These are phyloP conservation scores for Styela plicata DNA, from an alignment of 23 tunicate species.

Conservation along the genomic window DNA sequence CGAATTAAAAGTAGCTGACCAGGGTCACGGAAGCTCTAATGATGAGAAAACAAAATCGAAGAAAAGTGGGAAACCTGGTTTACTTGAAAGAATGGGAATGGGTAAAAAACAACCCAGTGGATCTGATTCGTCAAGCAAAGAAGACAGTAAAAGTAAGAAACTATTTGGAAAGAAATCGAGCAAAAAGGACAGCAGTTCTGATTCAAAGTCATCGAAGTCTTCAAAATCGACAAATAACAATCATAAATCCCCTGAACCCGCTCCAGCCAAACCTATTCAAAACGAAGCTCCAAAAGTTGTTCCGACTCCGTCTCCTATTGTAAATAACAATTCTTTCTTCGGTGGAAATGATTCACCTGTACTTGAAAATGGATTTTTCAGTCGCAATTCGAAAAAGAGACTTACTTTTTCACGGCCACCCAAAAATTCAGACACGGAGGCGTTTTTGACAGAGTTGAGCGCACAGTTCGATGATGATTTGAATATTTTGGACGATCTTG, in stretches of 20 bases:
- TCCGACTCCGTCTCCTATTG: not conserved
- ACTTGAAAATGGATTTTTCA: not conserved
- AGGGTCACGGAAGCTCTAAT: not conserved
- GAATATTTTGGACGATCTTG: slow-evolving; percentile 66
- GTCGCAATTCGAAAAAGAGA: slow-evolving; percentile 37
- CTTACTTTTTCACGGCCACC: slow-evolving; percentile 77
- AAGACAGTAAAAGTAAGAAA: slow-evolving; percentile 20
- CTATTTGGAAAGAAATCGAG: slow-evolving; percentile 29
- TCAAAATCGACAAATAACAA: not conserved
- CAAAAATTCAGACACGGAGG: slow-evolving; percentile 78
- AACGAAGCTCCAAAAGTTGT: not conserved
- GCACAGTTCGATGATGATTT: slow-evolving; percentile 80
- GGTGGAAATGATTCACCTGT: not conserved
- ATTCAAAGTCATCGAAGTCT: slow-evolving; percentile 3
- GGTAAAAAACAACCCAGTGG: slow-evolving; percentile 7
- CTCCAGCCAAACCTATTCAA: not conserved
- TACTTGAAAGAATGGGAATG: slow-evolving; percentile 34
- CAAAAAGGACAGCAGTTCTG: slow-evolving; percentile 4
- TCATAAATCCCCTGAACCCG: not conserved
- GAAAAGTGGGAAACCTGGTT: slow-evolving; percentile 18
- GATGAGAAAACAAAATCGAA: slow-evolving; percentile 19
- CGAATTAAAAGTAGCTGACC: slow-evolving; percentile 4
- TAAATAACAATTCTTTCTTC: not conserved
- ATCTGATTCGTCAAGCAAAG: slow-evolving; percentile 13
- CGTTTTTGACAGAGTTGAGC: slow-evolving; percentile 72